phyloP scores from a whole-genome alignment of 2,888 invertebrate species.

The Alsophila aescularia region DNA sequence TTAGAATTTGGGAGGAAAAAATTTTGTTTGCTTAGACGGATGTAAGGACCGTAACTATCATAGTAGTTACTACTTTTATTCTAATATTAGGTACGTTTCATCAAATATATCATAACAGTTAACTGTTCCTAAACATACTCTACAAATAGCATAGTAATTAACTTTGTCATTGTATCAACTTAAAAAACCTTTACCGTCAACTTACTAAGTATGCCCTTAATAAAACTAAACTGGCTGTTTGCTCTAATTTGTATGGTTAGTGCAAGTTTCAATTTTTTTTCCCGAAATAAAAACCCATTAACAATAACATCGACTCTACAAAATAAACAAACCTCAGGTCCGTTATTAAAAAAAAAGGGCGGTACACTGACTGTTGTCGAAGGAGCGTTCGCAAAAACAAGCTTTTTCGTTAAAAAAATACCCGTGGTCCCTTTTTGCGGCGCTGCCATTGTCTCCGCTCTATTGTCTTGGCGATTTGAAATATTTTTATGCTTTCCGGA shows the following conservation, averaged over 20 bases:
- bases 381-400: constrained; percentile 71
- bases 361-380: constrained; percentile 76
- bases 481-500: constrained; percentile 83
- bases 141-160: too few species aligned
- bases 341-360: constrained; percentile 77
- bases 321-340: constrained; percentile 76
- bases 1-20: constrained; percentile 12
- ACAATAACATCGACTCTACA: constrained; percentile 64
- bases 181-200: not conserved
- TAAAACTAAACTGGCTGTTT: constrained; percentile 18
- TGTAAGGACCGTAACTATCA: not conserved
- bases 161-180: not conserved
- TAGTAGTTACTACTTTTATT: not conserved
- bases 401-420: constrained; percentile 63
- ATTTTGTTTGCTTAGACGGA: constrained; percentile 2
- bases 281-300: constrained; percentile 58
- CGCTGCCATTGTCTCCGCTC: constrained; percentile 76
- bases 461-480: constrained; percentile 81
- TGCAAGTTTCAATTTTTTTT: constrained; percentile 44
- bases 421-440: constrained; percentile 72
- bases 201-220: not conserved
- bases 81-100: not conserved
- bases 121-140: not conserved
- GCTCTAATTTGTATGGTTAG: constrained; percentile 34
- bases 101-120: not conserved